phyloP scores from a whole-genome alignment of 2,113 vertebrate genomes.

The Elaphurus davidianus region DNA sequence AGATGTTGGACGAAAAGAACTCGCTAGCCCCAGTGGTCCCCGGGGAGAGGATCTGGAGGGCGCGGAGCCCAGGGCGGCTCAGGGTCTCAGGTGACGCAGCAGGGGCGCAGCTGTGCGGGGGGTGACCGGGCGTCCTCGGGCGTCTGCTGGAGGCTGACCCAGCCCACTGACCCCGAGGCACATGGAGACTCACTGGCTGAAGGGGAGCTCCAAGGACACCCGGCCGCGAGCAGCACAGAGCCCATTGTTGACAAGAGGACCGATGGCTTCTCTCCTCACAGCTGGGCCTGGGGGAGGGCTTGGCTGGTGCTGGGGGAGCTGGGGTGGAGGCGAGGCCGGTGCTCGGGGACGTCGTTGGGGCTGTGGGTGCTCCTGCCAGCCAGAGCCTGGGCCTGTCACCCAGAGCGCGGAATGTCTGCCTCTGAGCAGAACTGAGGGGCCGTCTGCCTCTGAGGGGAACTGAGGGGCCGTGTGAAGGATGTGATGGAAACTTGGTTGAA shows the following conservation, averaged over 20 bases:
- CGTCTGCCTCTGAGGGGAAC: too few species aligned
- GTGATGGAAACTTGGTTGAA: too few species aligned
- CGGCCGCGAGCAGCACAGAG: rapidly evolving
- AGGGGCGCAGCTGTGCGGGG: too few species aligned
- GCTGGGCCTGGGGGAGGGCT: constrained; percentile 3
- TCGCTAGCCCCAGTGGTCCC: rapidly evolving
- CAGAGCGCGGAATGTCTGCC: rapidly evolving
- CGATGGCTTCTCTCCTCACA: constrained; percentile 28
- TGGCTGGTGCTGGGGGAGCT: background rate
- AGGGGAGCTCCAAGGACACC: background rate
- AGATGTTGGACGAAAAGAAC: rapidly evolving
- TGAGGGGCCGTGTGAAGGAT: too few species aligned
- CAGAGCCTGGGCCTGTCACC: rapidly evolving
- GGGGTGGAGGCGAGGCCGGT: too few species aligned
- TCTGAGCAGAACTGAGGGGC: background rate
- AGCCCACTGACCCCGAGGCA: background rate
- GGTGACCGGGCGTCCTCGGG: background rate
- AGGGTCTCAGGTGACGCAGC: rapidly evolving
- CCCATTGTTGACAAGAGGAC: background rate
- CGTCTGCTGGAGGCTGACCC: background rate
- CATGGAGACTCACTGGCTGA: constrained; percentile 19
- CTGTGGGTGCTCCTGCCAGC: too few species aligned
- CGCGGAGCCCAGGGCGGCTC: rapidly evolving
- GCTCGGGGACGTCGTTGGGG: rapidly evolving
- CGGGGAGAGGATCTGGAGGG: rapidly evolving